Conservation (phyloP, 2,113 vertebrate species). For the Tragelaphus imberbis region DNA sequence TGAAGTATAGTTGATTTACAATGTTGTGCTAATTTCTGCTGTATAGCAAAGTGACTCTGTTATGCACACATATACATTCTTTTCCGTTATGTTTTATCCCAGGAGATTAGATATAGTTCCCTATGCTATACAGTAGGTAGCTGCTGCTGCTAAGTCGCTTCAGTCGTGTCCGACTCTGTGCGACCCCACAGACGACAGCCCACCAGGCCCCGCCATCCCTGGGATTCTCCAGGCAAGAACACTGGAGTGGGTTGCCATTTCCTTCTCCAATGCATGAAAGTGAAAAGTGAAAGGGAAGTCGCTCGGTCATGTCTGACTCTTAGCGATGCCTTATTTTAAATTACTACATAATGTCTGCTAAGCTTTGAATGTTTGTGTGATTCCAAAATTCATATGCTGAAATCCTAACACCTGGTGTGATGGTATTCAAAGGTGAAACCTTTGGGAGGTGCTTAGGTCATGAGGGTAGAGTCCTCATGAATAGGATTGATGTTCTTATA, state of each 20-base stretch:
- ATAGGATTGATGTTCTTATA: not conserved
- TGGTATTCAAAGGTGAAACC: not conserved
- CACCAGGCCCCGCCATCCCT: too few species aligned
- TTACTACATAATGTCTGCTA: not conserved
- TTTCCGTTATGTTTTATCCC: not conserved
- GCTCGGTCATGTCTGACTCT: too few species aligned
- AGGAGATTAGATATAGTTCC: not conserved
- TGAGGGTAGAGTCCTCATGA: not conserved
- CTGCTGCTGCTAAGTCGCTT: too few species aligned
- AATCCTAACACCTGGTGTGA: not conserved
- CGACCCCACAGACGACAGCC: too few species aligned
- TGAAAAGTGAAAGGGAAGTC: too few species aligned
- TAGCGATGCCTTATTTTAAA: not conserved
- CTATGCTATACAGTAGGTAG: not conserved
- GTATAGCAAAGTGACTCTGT: not conserved
- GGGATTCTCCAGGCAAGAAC: too few species aligned
- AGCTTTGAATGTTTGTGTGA: not conserved
- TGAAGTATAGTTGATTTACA: not conserved
- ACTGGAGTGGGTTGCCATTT: too few species aligned
- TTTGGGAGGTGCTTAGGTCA: not conserved
- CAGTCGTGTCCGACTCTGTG: too few species aligned
- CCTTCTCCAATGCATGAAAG: too few species aligned
- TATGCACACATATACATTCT: not conserved
- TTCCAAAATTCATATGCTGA: not conserved
- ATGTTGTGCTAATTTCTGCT: not conserved